Conservation (phyloP, 2,888 invertebrate genomes). For the Lycophotia porphyrea region DNA sequence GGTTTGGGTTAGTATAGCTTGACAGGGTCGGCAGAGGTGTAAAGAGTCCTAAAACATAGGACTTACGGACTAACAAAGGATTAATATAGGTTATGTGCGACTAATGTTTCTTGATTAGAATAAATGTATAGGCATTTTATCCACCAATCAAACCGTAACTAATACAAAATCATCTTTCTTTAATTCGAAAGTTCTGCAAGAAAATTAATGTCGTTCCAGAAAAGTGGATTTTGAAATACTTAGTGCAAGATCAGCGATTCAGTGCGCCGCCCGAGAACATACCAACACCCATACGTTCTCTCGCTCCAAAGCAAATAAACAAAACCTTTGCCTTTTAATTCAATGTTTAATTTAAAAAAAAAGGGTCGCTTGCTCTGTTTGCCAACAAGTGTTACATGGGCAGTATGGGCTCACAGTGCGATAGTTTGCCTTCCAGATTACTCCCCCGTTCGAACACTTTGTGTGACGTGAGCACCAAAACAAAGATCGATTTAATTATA, state of each 20-base stretch:
- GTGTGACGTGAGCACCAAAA: constrained; percentile 51
- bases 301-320: constrained; percentile 30
- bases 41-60: background rate
- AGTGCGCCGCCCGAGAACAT: background rate
- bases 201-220: background rate
- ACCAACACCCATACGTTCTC: background rate
- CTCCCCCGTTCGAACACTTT: constrained; percentile 46
- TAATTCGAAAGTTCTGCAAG: background rate
- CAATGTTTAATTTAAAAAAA: constrained; percentile 45
- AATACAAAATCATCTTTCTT: background rate
- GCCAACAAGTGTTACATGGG: constrained; percentile 46
- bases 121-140: background rate
- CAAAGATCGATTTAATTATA: constrained; percentile 63
- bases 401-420: constrained; percentile 45
- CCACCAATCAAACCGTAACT: background rate
- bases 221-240: background rate
- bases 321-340: constrained; percentile 37
- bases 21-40: background rate
- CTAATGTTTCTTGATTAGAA: background rate
- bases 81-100: background rate
- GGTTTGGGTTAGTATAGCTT: background rate
- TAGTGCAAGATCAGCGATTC: background rate
- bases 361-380: constrained; percentile 52
- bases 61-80: too few species aligned
- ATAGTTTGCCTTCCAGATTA: constrained; percentile 61